Percentiles rank a stretch among this genome's conserved stretches.
Evolutionary conservation across 2,113 vertebrate genomes (phyloP).

Genomic region (Clarias batrachus): DNA sequence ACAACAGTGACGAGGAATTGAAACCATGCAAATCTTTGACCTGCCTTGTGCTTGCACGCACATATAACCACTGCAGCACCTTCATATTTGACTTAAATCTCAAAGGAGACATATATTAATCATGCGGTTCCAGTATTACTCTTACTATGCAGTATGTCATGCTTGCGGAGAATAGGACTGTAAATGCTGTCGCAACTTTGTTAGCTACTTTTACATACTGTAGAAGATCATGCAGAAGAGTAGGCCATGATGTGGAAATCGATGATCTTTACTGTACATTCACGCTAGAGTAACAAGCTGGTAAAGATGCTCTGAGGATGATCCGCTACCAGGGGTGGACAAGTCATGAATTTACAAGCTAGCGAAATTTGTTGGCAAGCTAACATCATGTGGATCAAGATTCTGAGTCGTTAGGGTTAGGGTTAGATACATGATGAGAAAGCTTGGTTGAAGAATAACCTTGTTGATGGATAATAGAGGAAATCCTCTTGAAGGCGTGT

Average conservation of each 20-base stretch:
- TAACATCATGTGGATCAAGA: no score
- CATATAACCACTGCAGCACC: background rate
- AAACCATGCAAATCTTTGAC: background rate
- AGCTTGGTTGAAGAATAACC: no score
- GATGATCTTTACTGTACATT: background rate
- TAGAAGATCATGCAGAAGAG: background rate
- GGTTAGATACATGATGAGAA: no score
- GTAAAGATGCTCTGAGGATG: background rate
- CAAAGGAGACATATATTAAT: background rate
- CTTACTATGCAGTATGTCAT: background rate
- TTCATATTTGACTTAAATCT: background rate
- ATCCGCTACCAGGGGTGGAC: background rate
- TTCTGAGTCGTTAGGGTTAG: no score
- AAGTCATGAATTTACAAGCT: background rate
- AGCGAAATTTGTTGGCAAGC: background rate
- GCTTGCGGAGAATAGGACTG: background rate
- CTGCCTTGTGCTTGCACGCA: background rate
- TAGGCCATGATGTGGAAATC: background rate
- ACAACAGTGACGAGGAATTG: conserved; percentile 18
- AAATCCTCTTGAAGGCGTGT: no score
- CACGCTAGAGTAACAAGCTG: background rate
- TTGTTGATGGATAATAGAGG: no score
- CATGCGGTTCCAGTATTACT: background rate
- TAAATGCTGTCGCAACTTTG: background rate
- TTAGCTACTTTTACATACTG: background rate